A percentile compares a stretch with the other conserved stretches of the same genome.
These are phyloP conservation scores for Onychomys leucogaster DNA, from an alignment of 2,797 vertebrate species.

Conservation along the genomic window DNA sequence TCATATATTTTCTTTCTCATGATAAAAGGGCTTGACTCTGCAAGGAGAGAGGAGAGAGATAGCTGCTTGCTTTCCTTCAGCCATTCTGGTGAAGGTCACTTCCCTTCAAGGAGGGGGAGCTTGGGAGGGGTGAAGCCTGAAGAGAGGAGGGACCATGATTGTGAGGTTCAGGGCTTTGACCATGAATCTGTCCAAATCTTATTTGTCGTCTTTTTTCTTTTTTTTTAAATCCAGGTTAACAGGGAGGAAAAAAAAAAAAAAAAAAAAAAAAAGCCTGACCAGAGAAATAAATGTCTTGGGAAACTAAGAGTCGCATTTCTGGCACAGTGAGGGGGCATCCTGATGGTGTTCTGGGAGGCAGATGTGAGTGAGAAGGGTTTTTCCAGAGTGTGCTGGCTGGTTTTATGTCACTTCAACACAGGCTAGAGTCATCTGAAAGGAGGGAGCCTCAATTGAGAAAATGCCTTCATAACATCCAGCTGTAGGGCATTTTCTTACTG, in stretches of 20 bases:
- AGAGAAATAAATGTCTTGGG: too few relatives aligned
- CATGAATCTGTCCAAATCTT: not conserved
- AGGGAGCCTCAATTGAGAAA: too few relatives aligned
- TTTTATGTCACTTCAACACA: not conserved
- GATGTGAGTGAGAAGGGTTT: not conserved
- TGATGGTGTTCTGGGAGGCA: not conserved
- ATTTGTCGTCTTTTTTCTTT: not conserved
- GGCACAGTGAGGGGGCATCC: not conserved
- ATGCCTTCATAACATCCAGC: not conserved
- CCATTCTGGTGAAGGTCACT: not conserved
- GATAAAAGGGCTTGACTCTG: not conserved
- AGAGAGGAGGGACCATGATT: fast-evolving
- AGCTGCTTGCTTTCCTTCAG: not conserved
- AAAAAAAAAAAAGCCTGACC: not conserved
- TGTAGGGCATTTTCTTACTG: not conserved
- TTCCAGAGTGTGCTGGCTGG: not conserved
- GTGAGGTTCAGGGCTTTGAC: not conserved
- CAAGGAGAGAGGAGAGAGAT: not conserved
- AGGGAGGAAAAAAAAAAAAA: not conserved
- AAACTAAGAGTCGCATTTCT: not conserved
- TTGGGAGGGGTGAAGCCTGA: too few relatives aligned
- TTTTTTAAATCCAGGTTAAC: not conserved
- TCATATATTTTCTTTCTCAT: fast-evolving
- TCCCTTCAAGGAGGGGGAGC: not conserved
- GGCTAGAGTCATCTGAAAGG: not conserved